Evolutionary conservation across 2,113 vertebrate species (phyloP), one percentile per base, ranked within the genome.

Genomic region (Eleginops maclovinus): DNA sequence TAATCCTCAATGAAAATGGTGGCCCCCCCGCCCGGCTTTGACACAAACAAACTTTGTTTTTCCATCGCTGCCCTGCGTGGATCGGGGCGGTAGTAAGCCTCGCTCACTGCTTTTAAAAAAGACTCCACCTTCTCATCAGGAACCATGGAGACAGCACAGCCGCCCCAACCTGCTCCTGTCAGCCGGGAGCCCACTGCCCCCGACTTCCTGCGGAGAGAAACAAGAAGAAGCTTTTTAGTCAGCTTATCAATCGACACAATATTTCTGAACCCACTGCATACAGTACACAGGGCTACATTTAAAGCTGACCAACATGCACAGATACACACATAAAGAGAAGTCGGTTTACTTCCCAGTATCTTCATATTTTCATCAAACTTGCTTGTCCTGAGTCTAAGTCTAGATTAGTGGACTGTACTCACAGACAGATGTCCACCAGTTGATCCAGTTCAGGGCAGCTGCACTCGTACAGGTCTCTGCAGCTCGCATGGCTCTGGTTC

Each of bases 161-260:
- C 98, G 17, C 98, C 98, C 98, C 98, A 99, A 64, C 98, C 98
- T 77, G 98, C 98, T 77, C 98, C 98, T 21, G 98, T 99, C 79
- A 99, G 93, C 64, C 98, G 96, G 72, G 97, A 98, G 13, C 98
- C 98, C 19, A 95, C 88, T 65, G 98, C 97, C 49, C 98, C 98
- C 15, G 93, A 96, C 77, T 95, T 95, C 93, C 98, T 99, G 89
- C 19, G 61, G 68, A 65, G 49, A 84, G 26, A 91, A 71, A 90
- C 73, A 68, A 24, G 17, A 81, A 75, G 54, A 7, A 89, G 47
- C 49, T 13, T 15, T 50, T 16, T 36, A 51, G 31, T n/a, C 16
- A 11, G 5, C 22, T 17, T 40, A 51, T 36, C 51, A 51, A 10
- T 14, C 2, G 13, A 22, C 22, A 28, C 4, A 19, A 13, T 19